A percentile compares a stretch with the other conserved stretches of the same genome.
These are phyloP conservation scores for Camelus bactrianus DNA, from an alignment of 2,113 vertebrate species.

Conservation along the genomic window DNA sequence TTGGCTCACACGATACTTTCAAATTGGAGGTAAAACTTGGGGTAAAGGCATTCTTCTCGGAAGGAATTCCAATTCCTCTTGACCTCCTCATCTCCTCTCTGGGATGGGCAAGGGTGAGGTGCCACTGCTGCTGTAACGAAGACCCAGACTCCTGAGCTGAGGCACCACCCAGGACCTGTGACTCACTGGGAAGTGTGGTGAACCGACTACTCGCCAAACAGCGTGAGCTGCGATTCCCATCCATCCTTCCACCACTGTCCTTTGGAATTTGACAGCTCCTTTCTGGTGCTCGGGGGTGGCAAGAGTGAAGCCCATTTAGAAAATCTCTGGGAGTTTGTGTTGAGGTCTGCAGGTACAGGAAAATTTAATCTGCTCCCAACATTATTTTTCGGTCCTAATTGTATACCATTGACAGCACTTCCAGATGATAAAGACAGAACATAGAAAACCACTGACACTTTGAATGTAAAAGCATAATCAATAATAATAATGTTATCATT, in stretches of 20 bases:
- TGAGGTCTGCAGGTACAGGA: too few relatives aligned
- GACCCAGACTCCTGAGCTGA: accelerated
- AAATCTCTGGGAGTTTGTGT: background rate
- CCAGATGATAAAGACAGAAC: background rate
- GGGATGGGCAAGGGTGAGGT: background rate
- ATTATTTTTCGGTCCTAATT: background rate
- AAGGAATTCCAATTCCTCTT: background rate
- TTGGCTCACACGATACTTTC: background rate
- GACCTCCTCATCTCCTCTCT: background rate
- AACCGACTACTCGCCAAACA: background rate
- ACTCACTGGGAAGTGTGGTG: background rate
- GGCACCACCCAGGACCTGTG: background rate
- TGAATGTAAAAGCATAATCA: background rate
- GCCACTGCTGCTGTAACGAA: background rate
- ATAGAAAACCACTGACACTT: background rate
- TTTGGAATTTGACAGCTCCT: background rate
- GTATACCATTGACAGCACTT: background rate
- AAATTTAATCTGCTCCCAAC: background rate
- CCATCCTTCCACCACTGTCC: background rate
- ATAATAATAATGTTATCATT: background rate
- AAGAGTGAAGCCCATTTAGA: background rate
- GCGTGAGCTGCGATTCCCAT: background rate
- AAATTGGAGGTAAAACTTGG: background rate
- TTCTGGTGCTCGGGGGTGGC: background rate
- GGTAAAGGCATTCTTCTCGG: background rate